Evolutionary conservation across 2,888 invertebrate species (phyloP), one percentile per base, ranked within the genome.

Genomic region (Drosophila peninsularis): DNA sequence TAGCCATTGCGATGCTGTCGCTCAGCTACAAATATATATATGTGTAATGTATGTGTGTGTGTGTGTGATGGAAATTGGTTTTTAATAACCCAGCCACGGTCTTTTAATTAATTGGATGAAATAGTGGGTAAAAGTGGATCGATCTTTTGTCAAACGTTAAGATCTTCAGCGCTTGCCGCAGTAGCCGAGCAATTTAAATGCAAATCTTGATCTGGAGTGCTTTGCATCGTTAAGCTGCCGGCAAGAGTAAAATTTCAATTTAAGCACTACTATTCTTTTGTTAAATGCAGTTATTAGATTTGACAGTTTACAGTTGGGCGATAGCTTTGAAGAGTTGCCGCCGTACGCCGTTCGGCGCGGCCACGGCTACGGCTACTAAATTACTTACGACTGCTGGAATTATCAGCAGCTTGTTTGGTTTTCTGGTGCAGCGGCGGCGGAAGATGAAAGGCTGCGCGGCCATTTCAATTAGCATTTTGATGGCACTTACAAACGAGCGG

Each of bases 381-480:
- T 85, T 75, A 82, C 78, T 75, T 72, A 30, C 56, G 37, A 41
- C 45, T 79, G 71, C 61, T 62, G 62, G 76, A 58, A 75, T 89
- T 88, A 80, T 83, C 86, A 64, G 75, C 63, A 70, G 75, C 62
- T 78, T 78, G 75, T 80, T 82, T 80, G 81, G 72, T 67, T 83
- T 89, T 86, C 75, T 83, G 77, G 83, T 83, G 79, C 90, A 75
- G 56, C 54, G 70, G 72, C 89, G 90, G 80, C 64, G n/a, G 13
- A 6, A 89, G 84, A 87, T 89, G 75, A 87, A 90, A 90, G 80
- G 57, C 71, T 44, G 32, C 30, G 30, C 55, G 68, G 53, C 66
- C 57, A 84, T 85, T 80, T 81, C 88, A 90, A 88, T 88, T 90
- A 88, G 81, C 90, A 88, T 88, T 85, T 88, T 89, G 88, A 90